Base-by-base conservation (phyloP, 2,797 vertebrate species). In the Hapalemur alaotrensis region DNA sequence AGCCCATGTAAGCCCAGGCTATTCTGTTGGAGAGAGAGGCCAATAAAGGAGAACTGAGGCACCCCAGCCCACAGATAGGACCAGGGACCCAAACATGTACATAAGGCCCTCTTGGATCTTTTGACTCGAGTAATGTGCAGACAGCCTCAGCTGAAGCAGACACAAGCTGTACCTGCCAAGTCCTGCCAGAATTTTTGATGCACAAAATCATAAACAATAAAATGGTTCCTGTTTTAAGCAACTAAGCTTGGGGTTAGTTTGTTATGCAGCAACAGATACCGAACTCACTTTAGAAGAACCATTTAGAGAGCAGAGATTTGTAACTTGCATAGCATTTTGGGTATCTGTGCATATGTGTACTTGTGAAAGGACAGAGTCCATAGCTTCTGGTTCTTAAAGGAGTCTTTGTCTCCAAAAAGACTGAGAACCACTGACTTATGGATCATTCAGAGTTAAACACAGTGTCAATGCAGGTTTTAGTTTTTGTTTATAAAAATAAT, bases 401-500 rank as follows among this genome's bases (percentile, higher is more conserved):
- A 43, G 1, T 14, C 38, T 87, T 41, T 94, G 23, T 61, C 61
- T 89, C 46, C 5, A 10, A 61, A 70, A 93, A 50, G 57, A 54
- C 32, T 38, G 81, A 81, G 30, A 85, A 70, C 41, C n/a, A 75
- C 57, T 83, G 28, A 82, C 41, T 83, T 86, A 57, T 14, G n/a
- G 12, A 38, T 50, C 73, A 85, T 38, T 95, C 11, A 46, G 67
- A 75, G 48, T 90, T 61, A 92, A 78, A 82, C 30, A 43, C 28
- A 75, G 6, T 72, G 41, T 70, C 48, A 91, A 46, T 38, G 81
- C 2, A 78, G 17, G 52, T 48, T 90, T 90, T 54, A 89, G 10
- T 28, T 67, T 75, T 86, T 52, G 7, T 41, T 95, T 83, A 70
- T 83, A 84, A 73, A 78, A 90, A 59, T n/a, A 76, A 89, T 23